These are phyloP conservation scores for Crocodylus rhombifer DNA, from an alignment of 2,797 vertebrate genomes.

Conservation along the genomic window DNA sequence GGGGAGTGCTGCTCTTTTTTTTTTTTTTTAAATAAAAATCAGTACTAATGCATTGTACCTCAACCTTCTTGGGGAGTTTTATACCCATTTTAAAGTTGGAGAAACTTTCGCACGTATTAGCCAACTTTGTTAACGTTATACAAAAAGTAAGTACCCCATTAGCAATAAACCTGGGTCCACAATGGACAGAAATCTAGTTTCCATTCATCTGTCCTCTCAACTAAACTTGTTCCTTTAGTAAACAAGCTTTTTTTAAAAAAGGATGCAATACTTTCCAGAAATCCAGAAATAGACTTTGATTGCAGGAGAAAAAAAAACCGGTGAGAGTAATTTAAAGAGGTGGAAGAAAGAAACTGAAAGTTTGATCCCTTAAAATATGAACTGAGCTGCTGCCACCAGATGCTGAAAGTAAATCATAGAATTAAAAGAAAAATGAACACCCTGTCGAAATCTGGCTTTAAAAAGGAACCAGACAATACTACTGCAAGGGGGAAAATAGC, in stretches of 20 bases:
- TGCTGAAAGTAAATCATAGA: not conserved
- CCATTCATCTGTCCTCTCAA: fast-evolving
- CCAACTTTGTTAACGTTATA: constrained; percentile 21
- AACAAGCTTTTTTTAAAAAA: constrained; percentile 32
- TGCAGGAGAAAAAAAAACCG: not conserved
- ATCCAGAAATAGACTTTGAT: not conserved
- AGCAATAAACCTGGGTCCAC: constrained; percentile 13
- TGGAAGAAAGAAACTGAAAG: constrained; percentile 41
- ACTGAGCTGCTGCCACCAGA: not conserved
- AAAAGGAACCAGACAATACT: not conserved
- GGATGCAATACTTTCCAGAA: constrained; percentile 23
- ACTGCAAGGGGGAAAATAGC: fast-evolving
- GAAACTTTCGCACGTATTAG: constrained; percentile 21
- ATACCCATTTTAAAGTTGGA: not conserved
- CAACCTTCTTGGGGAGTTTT: not conserved
- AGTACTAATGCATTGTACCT: not conserved
- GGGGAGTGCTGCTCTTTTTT: not conserved
- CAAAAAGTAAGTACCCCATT: not conserved
- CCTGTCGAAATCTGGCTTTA: not conserved
- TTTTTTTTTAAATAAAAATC: not conserved
- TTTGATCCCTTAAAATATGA: constrained; percentile 1
- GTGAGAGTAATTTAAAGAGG: constrained; percentile 13
- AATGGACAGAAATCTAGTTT: constrained; percentile 34
- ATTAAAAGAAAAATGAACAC: not conserved
- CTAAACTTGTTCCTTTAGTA: constrained; percentile 36